phyloP scores from a whole-genome alignment of 2,888 invertebrate genomes.

The Crossocerus cetratus region DNA sequence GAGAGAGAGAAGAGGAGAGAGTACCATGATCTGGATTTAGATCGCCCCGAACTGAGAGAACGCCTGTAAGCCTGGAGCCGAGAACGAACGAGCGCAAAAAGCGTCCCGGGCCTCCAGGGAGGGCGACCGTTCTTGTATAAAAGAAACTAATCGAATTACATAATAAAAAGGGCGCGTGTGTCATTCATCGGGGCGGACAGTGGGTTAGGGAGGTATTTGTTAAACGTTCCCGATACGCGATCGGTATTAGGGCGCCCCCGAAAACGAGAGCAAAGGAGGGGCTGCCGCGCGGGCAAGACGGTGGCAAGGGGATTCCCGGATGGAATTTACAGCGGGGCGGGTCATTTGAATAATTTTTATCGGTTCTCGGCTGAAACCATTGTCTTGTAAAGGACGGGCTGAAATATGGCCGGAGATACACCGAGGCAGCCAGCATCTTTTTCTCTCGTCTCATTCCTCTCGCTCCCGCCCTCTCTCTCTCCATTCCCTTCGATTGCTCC shows the following conservation, averaged over 20 bases:
- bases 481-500: conserved; percentile 5
- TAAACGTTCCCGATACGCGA: conserved; percentile 6
- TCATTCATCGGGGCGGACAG: neutral
- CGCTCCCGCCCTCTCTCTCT: conserved; percentile 5
- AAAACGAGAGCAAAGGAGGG: conserved; percentile 33
- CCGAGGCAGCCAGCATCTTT: conserved; percentile 54
- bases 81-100: too few relatives aligned
- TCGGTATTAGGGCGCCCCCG: conserved; percentile 10
- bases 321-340: conserved; percentile 63
- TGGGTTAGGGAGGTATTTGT: neutral
- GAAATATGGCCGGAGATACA: conserved; percentile 72
- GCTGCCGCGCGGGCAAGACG: conserved; percentile 23
- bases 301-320: conserved; percentile 56
- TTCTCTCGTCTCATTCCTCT: conserved; percentile 31
- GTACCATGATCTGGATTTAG: too few relatives aligned
- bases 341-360: conserved; percentile 74
- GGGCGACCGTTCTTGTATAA: neutral
- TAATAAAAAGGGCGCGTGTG: neutral
- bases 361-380: conserved; percentile 71
- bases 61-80: neutral
- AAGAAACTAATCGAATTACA: conserved; percentile 1
- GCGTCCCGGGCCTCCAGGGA: too few relatives aligned
- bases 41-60: too few relatives aligned
- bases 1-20: too few relatives aligned
- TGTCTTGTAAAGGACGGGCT: conserved; percentile 72